Percentiles rank a stretch among this genome's conserved stretches.
These are phyloP conservation scores for Lottia scabra DNA, from an alignment of 2,888 invertebrate genomes.

Conservation along the genomic window DNA sequence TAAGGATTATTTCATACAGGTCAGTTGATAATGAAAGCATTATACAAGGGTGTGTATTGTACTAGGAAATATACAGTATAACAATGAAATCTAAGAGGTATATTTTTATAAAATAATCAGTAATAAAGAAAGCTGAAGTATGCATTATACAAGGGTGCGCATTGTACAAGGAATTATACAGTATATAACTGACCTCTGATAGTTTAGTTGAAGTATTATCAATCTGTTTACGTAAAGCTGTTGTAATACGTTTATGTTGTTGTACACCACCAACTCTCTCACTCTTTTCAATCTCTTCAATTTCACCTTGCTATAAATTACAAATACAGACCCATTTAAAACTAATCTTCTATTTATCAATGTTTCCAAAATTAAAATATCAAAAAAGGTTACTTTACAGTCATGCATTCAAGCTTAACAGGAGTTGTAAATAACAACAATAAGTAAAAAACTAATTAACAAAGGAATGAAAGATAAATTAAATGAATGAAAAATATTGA, in stretches of 20 bases:
- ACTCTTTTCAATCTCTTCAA: constrained; percentile 66
- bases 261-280: constrained; percentile 69
- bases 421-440: no score
- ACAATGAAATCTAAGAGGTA: constrained; percentile 53
- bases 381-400: no score
- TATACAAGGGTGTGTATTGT: neutral
- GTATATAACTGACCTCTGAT: constrained; percentile 47
- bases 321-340: neutral
- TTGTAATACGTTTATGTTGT: constrained; percentile 66
- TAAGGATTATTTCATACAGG: no score
- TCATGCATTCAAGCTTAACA: no score
- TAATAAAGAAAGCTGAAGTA: constrained; percentile 9
- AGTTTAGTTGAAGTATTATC: constrained; percentile 55
- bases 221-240: constrained; percentile 66
- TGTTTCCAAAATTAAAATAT: no score
- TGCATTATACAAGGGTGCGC: neutral
- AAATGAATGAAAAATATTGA: no score
- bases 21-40: no score
- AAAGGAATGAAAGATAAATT: no score
- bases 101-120: constrained; percentile 52
- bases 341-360: no score
- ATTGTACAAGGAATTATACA: neutral
- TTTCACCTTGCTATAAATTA: constrained; percentile 64
- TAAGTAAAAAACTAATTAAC: no score
- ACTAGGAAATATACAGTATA: neutral